Conservation (phyloP, 2,113 vertebrate species). For the Peromyscus maniculatus region DNA sequence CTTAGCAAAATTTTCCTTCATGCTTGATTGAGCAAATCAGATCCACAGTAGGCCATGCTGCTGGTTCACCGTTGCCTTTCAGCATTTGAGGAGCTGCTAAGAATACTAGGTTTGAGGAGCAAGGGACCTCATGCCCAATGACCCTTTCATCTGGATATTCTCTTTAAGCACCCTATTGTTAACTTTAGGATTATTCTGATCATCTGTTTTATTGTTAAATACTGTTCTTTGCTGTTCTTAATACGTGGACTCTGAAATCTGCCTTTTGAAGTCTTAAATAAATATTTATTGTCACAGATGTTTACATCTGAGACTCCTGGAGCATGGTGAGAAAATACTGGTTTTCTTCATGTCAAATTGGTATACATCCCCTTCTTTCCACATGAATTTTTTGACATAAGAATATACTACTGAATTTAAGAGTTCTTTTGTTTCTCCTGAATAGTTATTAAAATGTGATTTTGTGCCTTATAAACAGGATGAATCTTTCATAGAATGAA, state of each 20-base stretch:
- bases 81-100: neutral
- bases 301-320: neutral
- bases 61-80: neutral
- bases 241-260: constrained; percentile 42
- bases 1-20: neutral
- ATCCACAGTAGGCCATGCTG: neutral
- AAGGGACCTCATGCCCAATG: neutral
- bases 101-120: neutral
- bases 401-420: neutral
- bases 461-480: neutral
- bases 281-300: neutral
- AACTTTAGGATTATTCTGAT: neutral
- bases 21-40: neutral
- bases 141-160: neutral
- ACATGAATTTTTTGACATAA: neutral
- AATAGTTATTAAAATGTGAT: constrained; percentile 4
- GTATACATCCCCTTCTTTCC: neutral
- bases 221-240: constrained; percentile 3
- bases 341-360: neutral
- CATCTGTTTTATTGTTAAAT: constrained; percentile 64
- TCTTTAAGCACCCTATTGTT: constrained; percentile 51
- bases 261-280: constrained; percentile 2
- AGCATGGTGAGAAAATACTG: neutral
- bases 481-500: neutral
- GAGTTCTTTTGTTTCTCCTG: neutral